These are phyloP conservation scores for Linepithema humile DNA, from an alignment of 1,140 invertebrate genomes.

Conservation along the genomic window DNA sequence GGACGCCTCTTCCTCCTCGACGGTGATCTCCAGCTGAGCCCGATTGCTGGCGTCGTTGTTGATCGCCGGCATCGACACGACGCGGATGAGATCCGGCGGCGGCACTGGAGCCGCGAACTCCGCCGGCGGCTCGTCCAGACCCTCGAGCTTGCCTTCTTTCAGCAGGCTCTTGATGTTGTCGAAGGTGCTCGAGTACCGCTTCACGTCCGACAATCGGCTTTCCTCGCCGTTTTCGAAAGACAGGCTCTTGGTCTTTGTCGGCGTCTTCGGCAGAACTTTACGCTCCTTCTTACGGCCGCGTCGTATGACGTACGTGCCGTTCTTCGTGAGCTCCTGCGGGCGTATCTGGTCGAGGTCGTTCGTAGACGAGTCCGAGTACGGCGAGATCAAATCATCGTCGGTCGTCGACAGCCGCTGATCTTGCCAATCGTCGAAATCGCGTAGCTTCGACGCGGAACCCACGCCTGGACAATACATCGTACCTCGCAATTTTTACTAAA, in stretches of 20 bases:
- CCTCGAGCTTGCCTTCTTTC: constrained; percentile 84
- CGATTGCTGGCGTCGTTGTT: constrained; percentile 81
- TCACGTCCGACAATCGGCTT: constrained; percentile 86
- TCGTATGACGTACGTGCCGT: constrained; percentile 90
- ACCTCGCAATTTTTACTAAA: no score
- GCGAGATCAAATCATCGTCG: constrained; percentile 87
- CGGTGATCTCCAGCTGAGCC: constrained; percentile 72
- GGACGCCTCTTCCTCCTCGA: constrained; percentile 77
- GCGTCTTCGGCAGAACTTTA: constrained; percentile 82
- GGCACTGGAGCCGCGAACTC: constrained; percentile 83
- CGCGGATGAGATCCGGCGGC: constrained; percentile 87
- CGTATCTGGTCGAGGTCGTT: constrained; percentile 83
- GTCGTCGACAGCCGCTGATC: constrained; percentile 87
- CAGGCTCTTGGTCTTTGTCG: constrained; percentile 80
- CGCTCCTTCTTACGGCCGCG: constrained; percentile 87
- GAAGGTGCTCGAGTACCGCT: constrained; percentile 91
- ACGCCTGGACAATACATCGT: constrained; percentile 84
- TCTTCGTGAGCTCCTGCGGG: constrained; percentile 86
- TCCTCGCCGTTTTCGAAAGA: constrained; percentile 82
- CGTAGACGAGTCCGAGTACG: constrained; percentile 87
- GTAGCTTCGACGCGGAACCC: constrained; percentile 86
- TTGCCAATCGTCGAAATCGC: constrained; percentile 88
- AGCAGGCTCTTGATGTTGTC: constrained; percentile 91
- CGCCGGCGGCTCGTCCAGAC: constrained; percentile 84
- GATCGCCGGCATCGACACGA: constrained; percentile 88